Evolutionary conservation across 2,797 vertebrate species (phyloP).

Genomic region (Lithobates pipiens): DNA sequence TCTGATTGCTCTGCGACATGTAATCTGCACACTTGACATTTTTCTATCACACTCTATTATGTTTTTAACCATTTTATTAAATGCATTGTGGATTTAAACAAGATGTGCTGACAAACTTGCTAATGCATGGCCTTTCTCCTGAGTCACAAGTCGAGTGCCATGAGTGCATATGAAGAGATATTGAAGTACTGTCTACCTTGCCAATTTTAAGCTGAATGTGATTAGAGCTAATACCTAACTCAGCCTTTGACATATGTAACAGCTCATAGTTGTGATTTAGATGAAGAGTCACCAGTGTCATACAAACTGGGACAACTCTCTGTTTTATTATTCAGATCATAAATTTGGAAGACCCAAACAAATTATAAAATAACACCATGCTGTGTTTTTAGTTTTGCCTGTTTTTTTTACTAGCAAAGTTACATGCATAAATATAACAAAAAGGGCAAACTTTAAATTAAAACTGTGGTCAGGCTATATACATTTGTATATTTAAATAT

Average conservation of each 20-base stretch:
- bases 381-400: too few species aligned
- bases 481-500: too few species aligned
- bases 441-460: too few species aligned
- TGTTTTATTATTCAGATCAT: background rate
- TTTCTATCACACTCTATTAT: constrained; percentile 47
- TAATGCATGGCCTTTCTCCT: constrained; percentile 12
- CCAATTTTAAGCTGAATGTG: constrained; percentile 9
- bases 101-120: constrained; percentile 45
- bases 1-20: constrained; percentile 50
- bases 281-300: constrained; percentile 18
- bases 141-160: constrained; percentile 28
- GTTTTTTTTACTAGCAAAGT: too few species aligned
- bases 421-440: too few species aligned
- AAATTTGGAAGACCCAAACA: background rate
- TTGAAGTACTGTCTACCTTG: constrained; percentile 20
- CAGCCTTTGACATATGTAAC: constrained; percentile 33
- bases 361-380: background rate
- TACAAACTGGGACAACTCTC: background rate
- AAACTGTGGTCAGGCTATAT: too few species aligned
- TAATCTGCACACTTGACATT: constrained; percentile 59
- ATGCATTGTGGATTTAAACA: constrained; percentile 44
- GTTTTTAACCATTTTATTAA: constrained; percentile 52
- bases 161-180: constrained; percentile 31
- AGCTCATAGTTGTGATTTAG: constrained; percentile 23
- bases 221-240: constrained; percentile 34